Conservation (phyloP, 2,113 vertebrate genomes). For the Crocuta crocuta region DNA sequence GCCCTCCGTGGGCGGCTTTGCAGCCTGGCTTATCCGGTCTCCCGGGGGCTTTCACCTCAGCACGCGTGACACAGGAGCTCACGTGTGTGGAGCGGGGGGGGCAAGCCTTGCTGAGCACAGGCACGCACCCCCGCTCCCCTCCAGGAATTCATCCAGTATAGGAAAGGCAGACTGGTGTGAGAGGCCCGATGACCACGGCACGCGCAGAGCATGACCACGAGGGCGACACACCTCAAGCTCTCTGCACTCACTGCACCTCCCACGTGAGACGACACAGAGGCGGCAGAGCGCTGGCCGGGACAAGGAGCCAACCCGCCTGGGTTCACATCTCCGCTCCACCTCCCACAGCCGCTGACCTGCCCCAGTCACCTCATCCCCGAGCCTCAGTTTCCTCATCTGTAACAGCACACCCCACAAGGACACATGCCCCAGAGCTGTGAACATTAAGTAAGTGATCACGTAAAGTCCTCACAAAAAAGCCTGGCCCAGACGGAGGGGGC, state of each 20-base stretch:
- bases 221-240: fast-evolving
- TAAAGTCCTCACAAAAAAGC: neutral
- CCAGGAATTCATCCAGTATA: neutral
- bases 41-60: neutral
- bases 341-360: neutral
- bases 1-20: neutral
- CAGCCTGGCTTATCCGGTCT: neutral
- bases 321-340: fast-evolving
- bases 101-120: neutral
- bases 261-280: fast-evolving
- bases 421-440: neutral
- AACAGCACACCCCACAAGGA: neutral
- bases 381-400: neutral
- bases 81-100: neutral
- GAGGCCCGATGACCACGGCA: neutral
- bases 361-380: neutral
- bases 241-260: fast-evolving
- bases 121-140: fast-evolving
- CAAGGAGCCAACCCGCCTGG: fast-evolving
- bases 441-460: neutral
- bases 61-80: fast-evolving
- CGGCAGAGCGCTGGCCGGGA: neutral
- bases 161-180: neutral
- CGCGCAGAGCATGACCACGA: no score
- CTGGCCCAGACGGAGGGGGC: neutral